Evolutionary conservation across 2,113 vertebrate species (phyloP).

Genomic region (Poecile atricapillus): DNA sequence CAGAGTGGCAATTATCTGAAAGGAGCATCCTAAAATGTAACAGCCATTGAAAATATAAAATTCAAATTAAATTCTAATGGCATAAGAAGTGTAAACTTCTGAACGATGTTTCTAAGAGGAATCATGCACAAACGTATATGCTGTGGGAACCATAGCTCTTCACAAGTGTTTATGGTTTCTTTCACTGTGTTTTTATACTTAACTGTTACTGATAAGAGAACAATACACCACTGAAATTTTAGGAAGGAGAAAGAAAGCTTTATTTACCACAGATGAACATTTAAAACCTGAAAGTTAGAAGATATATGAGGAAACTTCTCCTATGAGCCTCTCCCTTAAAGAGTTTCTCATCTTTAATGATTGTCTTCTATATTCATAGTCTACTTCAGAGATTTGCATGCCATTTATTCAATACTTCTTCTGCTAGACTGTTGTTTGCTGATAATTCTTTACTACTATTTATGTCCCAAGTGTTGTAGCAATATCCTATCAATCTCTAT

Average conservation of each 20-base stretch:
- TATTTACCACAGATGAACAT: not conserved
- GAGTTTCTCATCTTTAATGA: not conserved
- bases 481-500: not conserved
- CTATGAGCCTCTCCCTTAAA: not conserved
- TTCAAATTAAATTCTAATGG: not conserved
- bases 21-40: not conserved
- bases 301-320: not conserved
- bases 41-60: not conserved
- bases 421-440: not conserved
- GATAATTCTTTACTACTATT: not conserved
- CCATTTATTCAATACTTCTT: not conserved
- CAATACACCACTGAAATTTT: not conserved
- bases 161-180: not conserved
- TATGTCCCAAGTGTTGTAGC: not conserved
- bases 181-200: not conserved
- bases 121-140: rapidly evolving
- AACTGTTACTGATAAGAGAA: not conserved
- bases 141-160: not conserved
- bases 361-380: not conserved
- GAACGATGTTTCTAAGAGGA: not conserved
- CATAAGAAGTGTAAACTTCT: not conserved
- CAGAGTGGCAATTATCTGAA: not conserved
- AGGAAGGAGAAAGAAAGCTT: not conserved
- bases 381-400: not conserved
- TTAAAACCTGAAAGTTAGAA: not conserved